Base-by-base conservation (phyloP, 1,140 invertebrate species). In the Heterodera schachtii region DNA sequence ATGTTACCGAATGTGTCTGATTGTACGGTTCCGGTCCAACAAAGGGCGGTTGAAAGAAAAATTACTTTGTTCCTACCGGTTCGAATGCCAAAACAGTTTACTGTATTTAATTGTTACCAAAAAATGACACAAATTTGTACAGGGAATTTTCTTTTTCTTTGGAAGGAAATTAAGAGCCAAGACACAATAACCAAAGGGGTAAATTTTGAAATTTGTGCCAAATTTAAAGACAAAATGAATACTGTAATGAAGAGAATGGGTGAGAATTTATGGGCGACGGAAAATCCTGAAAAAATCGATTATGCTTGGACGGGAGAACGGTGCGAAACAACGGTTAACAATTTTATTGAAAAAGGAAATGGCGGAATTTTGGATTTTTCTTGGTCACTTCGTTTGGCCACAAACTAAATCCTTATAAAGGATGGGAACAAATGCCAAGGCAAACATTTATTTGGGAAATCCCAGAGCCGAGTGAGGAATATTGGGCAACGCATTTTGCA, bases 371-470 rank as follows among this genome's bases (percentile, higher is more conserved):
- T n/a, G n/a, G n/a, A n/a, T n/a, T n/a, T n/a, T n/a, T n/a, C n/a
- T n/a, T n/a, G n/a, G n/a, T n/a, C n/a, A 64, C 60, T 64, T 64
- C 60, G 60, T 64, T 64, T 64, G 60, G 60, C 9, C 60, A 64
- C 60, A 64, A 9, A 11, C 60, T 64, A 9, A 64, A n/a, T n/a
- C 60, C 60, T 11, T 64, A 64, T 64, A 31, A 31, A 31, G 31
- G 31, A 31, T 31, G 31, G 31, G 31, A 31, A 31, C 31, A 31
- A 31, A 31, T 31, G 31, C 31, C 31, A 31, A 31, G 31, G 31
- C 31, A 31, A 31, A 31, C 31, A 31, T 31, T 31, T 31, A 31
- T 31, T 31, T 31, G 31, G 31, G 31, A 31, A 31, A 31, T 31
- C 31, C 31, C 31, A 31, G 31, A 31, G 31, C 31, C 31, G 31